phyloP scores from a whole-genome alignment of 64 coral and sea anemone species.

The Hydrozoanthus tunicans region DNA sequence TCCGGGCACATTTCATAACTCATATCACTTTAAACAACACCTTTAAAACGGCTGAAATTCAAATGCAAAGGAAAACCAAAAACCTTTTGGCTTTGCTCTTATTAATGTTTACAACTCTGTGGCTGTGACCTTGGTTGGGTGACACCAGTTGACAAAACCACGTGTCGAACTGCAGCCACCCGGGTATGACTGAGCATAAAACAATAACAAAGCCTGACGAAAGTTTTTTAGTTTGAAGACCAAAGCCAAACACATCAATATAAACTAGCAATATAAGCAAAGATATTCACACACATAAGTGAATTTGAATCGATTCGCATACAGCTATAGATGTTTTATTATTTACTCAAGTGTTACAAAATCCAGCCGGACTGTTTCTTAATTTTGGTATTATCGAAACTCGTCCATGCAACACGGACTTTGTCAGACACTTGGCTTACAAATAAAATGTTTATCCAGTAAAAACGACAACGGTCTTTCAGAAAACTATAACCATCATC shows the following conservation, averaged over 20 bases:
- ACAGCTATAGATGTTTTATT: slow-evolving; percentile 16
- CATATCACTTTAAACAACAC: too few relatives aligned
- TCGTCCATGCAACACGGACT: slow-evolving; percentile 14
- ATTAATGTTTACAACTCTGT: too few relatives aligned
- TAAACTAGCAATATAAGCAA: background rate
- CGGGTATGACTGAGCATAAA: background rate
- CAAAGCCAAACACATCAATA: background rate
- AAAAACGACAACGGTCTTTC: slow-evolving; percentile 39
- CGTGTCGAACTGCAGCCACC: background rate
- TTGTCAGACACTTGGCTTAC: slow-evolving; percentile 7
- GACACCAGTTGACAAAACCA: background rate
- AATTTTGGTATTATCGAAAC: slow-evolving; percentile 1
- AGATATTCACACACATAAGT: slow-evolving; percentile 32
- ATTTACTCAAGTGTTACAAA: slow-evolving; percentile 56
- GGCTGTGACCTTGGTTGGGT: background rate
- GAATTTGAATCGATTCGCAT: slow-evolving; percentile 26
- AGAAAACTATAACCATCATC: slow-evolving; percentile 23
- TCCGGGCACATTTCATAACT: too few relatives aligned
- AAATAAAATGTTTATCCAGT: slow-evolving; percentile 45
- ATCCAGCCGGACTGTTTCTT: background rate
- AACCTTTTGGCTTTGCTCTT: too few relatives aligned
- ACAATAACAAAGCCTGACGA: background rate
- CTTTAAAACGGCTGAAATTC: too few relatives aligned
- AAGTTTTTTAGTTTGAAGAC: background rate
- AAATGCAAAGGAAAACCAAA: too few relatives aligned